Evolutionary conservation across 2,888 invertebrate species (phyloP).

Genomic region (Caenorhabditis imperialis): DNA sequence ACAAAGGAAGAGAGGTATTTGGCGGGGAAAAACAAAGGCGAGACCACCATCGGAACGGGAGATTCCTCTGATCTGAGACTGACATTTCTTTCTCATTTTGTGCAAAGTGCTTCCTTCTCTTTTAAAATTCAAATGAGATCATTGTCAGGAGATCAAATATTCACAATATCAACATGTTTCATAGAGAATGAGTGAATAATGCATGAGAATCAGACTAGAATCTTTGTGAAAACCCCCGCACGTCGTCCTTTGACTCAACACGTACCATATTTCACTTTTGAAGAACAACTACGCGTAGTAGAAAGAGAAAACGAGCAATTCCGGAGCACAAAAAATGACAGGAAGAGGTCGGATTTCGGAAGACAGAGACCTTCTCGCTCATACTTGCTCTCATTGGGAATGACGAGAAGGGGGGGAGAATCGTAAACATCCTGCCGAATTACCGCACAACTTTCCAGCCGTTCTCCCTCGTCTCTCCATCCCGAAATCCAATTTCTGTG

Average conservation of each 20-base stretch:
- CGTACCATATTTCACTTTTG: slow-evolving; percentile 36
- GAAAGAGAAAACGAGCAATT: not conserved
- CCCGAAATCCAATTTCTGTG: slow-evolving; percentile 28
- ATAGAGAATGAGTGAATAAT: slow-evolving; percentile 28
- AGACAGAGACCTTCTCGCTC: not conserved
- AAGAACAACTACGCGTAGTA: slow-evolving; percentile 2
- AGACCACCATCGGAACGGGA: too few species aligned
- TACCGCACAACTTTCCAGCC: slow-evolving; percentile 40
- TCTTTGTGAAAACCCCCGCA: slow-evolving; percentile 7
- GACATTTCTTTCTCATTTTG: too few species aligned
- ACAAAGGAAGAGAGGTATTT: too few species aligned
- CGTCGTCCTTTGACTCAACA: slow-evolving; percentile 16
- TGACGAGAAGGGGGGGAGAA: slow-evolving; percentile 9
- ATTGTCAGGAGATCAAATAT: slow-evolving; percentile 1
- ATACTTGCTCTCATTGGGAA: slow-evolving; percentile 28
- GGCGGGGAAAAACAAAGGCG: too few species aligned
- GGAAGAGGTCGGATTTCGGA: slow-evolving; percentile 35
- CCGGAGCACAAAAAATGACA: not conserved
- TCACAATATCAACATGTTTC: not conserved
- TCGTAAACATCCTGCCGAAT: slow-evolving; percentile 51
- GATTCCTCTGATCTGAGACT: too few species aligned
- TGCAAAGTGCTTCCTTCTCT: too few species aligned
- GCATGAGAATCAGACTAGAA: slow-evolving; percentile 41
- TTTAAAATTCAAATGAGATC: too few species aligned
- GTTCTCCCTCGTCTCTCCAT: slow-evolving; percentile 19